A percentile compares a stretch with the other conserved stretches of the same genome.
These are phyloP conservation scores for Sebastes hubbsi DNA, from an alignment of 2,797 vertebrate species.

Conservation along the genomic window DNA sequence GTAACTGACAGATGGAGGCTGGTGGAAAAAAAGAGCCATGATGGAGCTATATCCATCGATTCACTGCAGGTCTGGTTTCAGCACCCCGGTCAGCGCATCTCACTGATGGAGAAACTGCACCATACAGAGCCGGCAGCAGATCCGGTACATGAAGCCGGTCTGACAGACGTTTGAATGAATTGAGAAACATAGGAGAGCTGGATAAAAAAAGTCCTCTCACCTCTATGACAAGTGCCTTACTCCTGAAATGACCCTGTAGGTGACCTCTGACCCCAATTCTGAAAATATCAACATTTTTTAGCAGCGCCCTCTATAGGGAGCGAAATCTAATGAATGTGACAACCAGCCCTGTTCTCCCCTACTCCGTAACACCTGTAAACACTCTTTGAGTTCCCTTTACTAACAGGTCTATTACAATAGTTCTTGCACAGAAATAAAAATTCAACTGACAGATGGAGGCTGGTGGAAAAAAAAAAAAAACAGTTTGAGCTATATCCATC, in stretches of 20 bases:
- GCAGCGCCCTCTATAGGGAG: background rate
- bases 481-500: background rate
- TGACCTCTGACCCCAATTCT: background rate
- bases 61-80: conserved; percentile 29
- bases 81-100: conserved; percentile 54
- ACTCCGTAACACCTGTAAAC: background rate
- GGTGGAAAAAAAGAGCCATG: too few species aligned
- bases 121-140: background rate
- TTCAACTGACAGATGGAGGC: background rate
- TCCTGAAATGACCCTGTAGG: background rate
- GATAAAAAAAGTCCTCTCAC: background rate
- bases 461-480: rapidly evolving
- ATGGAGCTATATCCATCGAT: background rate
- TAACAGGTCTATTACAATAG: background rate
- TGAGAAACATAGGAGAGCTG: too few species aligned
- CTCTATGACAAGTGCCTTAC: background rate
- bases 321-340: background rate
- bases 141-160: background rate
- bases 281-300: background rate
- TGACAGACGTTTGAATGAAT: background rate
- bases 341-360: background rate
- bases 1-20: background rate
- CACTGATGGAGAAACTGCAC: background rate
- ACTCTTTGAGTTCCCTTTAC: background rate
- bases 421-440: background rate